Evolutionary conservation across 1,140 invertebrate genomes (phyloP), one percentile per base, ranked within the genome.

Genomic region (Akabosia matsudoensis): DNA sequence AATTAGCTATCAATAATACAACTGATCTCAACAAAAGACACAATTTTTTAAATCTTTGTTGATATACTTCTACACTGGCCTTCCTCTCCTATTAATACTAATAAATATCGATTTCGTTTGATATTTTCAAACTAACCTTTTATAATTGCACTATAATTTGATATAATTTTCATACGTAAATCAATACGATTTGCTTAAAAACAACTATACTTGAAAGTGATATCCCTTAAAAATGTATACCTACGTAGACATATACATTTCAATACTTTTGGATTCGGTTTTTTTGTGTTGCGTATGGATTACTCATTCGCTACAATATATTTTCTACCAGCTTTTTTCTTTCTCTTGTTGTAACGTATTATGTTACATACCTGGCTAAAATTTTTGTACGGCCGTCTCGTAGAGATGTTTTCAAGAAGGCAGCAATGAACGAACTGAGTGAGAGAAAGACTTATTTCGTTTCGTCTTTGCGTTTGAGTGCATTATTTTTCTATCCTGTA

Each of bases 351-450:
- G 22, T 28, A 67, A 13, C 7, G 3, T 30, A n/a, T n/a, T n/a
- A n/a, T n/a, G n/a, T n/a, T 30, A 67, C 61, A 31, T 67, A 67
- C 61, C 61, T 67, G 61, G 61, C 26, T 67, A 30, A 67, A 67
- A n/a, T n/a, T 16, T 67, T 24, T 13, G 61, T 67, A 67, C 22
- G 10, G 61, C 61, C 31, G 61, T 67, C 22, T 67, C 37, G 37
- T 7, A 67, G 61, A 67, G 61, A 67, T 67, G 61, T 67, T 67
- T 67, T 7, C 31, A 28, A 67, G 61, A 67, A 67, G 61, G 61
- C 61, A 67, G 61, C 61, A 67, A 67, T 30, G 61, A 67, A 67
- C 61, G 61, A 67, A 67, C 61, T 67, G 61, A 67, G 61, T 10
- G 61, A 31, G 61, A 10, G 30, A 10, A 30, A 67, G 61, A 67